Evolutionary conservation across 2,797 vertebrate genomes (phyloP), one percentile per base, ranked within the genome.

Genomic region (Meriones psammophilus): DNA sequence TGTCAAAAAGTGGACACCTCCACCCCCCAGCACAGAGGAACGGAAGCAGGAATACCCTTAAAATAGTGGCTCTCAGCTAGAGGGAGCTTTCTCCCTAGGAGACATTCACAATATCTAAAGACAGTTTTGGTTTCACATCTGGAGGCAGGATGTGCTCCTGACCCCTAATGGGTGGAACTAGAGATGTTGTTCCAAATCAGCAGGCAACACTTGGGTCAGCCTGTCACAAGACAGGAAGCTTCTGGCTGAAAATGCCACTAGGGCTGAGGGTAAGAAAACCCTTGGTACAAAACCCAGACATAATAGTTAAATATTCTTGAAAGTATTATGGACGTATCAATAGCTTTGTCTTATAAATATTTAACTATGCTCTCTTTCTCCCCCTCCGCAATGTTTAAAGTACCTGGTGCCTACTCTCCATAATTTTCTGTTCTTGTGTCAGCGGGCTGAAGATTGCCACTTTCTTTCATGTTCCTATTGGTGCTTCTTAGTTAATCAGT

Each of bases 301-400:
- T 90, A 85, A 93, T 90, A 83, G 76, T 62, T 62, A 89, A 87
- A 68, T 50, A 50, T 69, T 26, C 33, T 36, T 81, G 8, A 96
- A 73, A 92, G 83, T 83, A 64, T 17, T 69, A 46, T 46, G 14
- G 28, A 68, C 17, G 64, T 6, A 74, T 64, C 60, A 78, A 39
- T 20, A 88, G 20, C 71, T 77, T 73, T 94, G 33, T 68, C 69
- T 81, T 81, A 68, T 73, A 85, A 74, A 81, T 69, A 86, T 91
- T 77, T 69, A 33, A 80, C 60, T 76, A 36, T 62, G 46, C 42
- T 9, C 66, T 94, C 15, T 10, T 50, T 50, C 50, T 50, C 50
- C 50, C 50, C 50, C 50, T 64, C 84, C 86, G 69, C 50, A 94
- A 22, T 77, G n/a, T 92, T 92, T 74, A 46, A 89, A n/a, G 28